phyloP scores from a whole-genome alignment of 2,113 vertebrate species.

The Redunca redunca region DNA sequence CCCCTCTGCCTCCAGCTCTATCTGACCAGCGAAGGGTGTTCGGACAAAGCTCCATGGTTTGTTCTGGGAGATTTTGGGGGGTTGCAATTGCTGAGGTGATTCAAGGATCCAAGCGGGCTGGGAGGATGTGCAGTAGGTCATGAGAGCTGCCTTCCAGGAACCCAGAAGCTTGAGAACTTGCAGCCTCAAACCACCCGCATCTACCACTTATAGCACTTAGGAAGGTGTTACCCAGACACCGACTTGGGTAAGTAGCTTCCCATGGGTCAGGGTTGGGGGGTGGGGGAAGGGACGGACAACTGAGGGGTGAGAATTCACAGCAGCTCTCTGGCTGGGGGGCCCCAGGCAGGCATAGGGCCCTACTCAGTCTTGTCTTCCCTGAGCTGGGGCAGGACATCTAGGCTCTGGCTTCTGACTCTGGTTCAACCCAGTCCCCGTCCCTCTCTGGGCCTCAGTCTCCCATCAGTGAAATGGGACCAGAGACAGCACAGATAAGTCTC shows the following conservation, averaged over 20 bases:
- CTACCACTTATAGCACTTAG: not conserved
- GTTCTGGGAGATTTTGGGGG: not conserved
- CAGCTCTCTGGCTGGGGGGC: not conserved
- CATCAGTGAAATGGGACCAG: not conserved
- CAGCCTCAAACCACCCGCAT: not conserved
- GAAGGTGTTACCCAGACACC: not conserved
- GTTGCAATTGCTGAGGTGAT: not conserved
- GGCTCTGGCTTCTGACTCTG: not conserved
- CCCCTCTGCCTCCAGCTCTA: not conserved
- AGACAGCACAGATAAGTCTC: not conserved
- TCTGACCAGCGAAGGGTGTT: not conserved
- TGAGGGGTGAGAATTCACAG: not conserved
- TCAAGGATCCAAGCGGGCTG: not conserved
- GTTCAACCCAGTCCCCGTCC: not conserved
- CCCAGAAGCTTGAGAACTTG: not conserved
- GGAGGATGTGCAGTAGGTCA: too few species aligned
- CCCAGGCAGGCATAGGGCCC: not conserved
- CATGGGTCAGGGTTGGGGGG: not conserved
- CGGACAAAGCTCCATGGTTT: not conserved
- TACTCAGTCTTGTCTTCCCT: not conserved
- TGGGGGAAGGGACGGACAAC: not conserved
- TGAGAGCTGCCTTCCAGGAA: not conserved
- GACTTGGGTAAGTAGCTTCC: not conserved
- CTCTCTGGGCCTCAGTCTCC: not conserved
- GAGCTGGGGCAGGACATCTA: not conserved